Conservation (phyloP, 2,797 vertebrate species). For the Muscicapa striata region DNA sequence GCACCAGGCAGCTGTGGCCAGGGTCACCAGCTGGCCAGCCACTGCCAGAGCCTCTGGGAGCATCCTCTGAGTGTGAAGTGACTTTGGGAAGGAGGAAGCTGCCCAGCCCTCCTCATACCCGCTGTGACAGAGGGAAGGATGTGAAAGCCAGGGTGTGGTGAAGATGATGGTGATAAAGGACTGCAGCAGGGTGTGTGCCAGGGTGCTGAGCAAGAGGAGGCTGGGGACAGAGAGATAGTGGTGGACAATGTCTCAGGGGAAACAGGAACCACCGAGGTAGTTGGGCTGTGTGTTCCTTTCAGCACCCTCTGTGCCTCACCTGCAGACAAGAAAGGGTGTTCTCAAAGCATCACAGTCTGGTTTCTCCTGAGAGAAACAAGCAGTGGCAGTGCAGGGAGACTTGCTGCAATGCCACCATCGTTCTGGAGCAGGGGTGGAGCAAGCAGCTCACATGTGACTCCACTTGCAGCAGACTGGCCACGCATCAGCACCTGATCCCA, state of each 20-base stretch:
- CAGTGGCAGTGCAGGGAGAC: rapidly evolving
- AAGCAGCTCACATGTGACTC: rapidly evolving
- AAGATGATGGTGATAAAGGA: not conserved
- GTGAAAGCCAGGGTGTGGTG: not conserved
- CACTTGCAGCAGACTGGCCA: not conserved
- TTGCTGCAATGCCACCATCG: not conserved
- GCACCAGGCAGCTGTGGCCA: not conserved
- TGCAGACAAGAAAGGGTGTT: rapidly evolving
- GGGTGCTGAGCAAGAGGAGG: not conserved
- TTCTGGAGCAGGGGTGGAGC: not conserved
- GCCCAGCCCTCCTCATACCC: not conserved
- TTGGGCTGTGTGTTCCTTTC: not conserved
- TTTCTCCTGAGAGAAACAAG: not conserved
- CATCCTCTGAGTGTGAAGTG: not conserved
- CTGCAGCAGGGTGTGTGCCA: not conserved
- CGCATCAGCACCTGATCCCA: rapidly evolving
- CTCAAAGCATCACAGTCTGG: not conserved
- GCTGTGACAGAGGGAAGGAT: rapidly evolving
- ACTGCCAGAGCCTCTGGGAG: not conserved
- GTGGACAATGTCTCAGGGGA: rapidly evolving
- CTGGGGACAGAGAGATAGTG: not conserved
- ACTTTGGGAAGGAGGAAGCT: not conserved
- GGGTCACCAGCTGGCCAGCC: not conserved
- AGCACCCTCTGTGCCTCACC: not conserved
- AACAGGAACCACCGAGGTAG: not conserved